phyloP scores from a whole-genome alignment of 2,113 vertebrate species.

The Halichoerus grypus region DNA sequence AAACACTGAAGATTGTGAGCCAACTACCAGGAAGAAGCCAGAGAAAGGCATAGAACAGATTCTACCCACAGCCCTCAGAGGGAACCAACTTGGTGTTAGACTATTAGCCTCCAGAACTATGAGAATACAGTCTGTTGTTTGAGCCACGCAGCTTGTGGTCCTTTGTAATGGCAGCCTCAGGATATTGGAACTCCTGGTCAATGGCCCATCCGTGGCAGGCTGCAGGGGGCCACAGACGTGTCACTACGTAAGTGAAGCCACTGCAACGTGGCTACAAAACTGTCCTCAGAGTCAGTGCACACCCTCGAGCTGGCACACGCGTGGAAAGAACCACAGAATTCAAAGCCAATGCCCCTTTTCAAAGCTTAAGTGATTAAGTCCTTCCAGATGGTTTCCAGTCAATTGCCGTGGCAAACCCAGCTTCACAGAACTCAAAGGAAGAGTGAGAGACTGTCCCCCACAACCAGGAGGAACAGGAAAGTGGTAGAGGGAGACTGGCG shows the following conservation, averaged over 20 bases:
- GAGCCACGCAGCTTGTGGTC: not conserved
- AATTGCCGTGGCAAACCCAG: not conserved
- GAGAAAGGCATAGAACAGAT: not conserved
- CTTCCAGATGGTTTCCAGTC: not conserved
- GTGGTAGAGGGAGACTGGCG: not conserved
- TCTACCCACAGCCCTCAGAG: not conserved
- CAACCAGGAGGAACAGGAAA: not conserved
- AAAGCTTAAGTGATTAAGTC: not conserved
- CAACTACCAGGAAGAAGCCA: not conserved
- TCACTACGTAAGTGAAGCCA: not conserved
- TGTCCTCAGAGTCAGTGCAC: not conserved
- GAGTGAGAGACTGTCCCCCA: not conserved
- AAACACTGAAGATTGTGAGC: not conserved
- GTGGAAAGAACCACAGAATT: not conserved
- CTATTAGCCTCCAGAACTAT: not conserved
- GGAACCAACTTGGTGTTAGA: not conserved
- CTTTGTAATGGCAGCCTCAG: not conserved
- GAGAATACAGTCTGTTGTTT: not conserved
- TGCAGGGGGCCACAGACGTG: not conserved
- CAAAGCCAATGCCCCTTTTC: not conserved
- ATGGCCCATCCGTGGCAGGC: not conserved
- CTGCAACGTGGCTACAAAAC: not conserved
- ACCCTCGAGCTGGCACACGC: accelerated
- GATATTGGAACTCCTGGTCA: not conserved
- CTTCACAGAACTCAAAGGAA: not conserved